phyloP scores from a whole-genome alignment of 2,113 vertebrate species.

The Trogon melanurus region DNA sequence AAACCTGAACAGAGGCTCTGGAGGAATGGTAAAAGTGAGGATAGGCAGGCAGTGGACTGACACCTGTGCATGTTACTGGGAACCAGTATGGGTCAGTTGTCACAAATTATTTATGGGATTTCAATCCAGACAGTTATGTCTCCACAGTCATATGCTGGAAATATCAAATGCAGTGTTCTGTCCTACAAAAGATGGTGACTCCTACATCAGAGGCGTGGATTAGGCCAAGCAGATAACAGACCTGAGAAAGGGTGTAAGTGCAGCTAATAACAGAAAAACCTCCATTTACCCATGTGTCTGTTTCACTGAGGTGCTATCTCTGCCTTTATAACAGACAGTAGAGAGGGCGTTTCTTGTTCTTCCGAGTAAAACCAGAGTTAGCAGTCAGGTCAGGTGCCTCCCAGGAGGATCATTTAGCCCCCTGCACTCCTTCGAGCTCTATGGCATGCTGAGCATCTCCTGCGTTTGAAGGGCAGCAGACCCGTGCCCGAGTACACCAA shows the following conservation, averaged over 20 bases:
- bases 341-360: not conserved
- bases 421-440: not conserved
- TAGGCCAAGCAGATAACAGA: not conserved
- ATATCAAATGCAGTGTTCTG: not conserved
- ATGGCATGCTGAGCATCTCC: slow-evolving; percentile 37
- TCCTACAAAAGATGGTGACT: not conserved
- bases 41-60: not conserved
- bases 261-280: not conserved
- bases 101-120: not conserved
- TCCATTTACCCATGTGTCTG: not conserved
- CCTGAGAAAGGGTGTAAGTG: not conserved
- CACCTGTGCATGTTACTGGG: not conserved
- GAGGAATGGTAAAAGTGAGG: not conserved
- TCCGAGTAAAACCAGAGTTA: not conserved
- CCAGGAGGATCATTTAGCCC: not conserved
- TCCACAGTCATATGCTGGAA: not conserved
- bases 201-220: not conserved
- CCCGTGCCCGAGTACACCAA: not conserved
- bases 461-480: not conserved
- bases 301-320: not conserved
- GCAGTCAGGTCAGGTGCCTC: slow-evolving; percentile 48
- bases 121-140: not conserved
- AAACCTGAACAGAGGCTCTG: not conserved
- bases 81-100: not conserved
- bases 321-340: not conserved